Evolutionary conservation across 1,140 invertebrate genomes (phyloP).

Genomic region (Nasonia giraulti): DNA sequence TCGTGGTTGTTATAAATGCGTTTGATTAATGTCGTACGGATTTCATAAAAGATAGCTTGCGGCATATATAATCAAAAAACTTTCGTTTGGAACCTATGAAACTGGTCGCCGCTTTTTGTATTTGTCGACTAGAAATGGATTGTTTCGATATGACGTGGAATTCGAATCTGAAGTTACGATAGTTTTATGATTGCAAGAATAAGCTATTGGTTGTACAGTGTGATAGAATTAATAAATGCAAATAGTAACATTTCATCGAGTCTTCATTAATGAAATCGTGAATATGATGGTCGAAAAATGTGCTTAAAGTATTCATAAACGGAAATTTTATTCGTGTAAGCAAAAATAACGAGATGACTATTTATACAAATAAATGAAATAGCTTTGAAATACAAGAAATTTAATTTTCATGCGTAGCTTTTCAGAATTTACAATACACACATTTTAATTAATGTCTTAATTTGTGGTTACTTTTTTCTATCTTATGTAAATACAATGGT

Average conservation of each 20-base stretch:
- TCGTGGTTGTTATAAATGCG: too few relatives aligned
- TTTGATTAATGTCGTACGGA: not conserved
- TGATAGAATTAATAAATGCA: conserved; percentile 38
- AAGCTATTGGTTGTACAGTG: conserved; percentile 41
- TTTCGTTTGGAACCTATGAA: not conserved
- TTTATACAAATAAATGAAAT: not conserved
- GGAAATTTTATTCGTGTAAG: not conserved
- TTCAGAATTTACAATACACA: not conserved
- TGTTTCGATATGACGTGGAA: not conserved
- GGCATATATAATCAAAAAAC: not conserved
- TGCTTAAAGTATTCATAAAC: not conserved
- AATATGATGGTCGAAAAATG: not conserved
- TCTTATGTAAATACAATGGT: not conserved
- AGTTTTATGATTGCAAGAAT: not conserved
- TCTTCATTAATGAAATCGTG: not conserved
- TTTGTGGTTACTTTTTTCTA: not conserved
- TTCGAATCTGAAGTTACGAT: not conserved
- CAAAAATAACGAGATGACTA: not conserved
- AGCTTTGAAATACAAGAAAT: not conserved
- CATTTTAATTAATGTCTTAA: not conserved
- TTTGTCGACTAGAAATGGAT: not conserved
- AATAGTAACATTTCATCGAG: not conserved
- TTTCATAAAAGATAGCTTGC: not conserved
- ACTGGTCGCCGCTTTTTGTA: not conserved
- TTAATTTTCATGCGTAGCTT: not conserved